A percentile compares a stretch with the other conserved stretches of the same genome.
These are phyloP conservation scores for Pungitius pungitius DNA, from an alignment of 2,113 vertebrate species.

Conservation along the genomic window DNA sequence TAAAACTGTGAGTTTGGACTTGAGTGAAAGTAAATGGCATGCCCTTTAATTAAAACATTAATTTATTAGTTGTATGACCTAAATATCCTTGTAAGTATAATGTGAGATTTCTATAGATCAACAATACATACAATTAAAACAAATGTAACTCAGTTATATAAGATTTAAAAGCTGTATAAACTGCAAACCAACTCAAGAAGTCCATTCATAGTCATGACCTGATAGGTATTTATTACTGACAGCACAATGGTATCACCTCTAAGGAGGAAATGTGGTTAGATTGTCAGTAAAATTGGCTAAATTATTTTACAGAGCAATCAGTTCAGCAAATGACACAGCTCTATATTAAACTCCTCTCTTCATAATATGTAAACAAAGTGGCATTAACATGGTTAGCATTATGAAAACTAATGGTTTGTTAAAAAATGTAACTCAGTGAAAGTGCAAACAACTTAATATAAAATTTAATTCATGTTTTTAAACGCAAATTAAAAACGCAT, in stretches of 20 bases:
- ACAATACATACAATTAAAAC: background rate
- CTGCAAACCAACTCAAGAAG: background rate
- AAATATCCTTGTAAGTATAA: background rate
- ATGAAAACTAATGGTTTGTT: background rate
- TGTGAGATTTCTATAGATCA: background rate
- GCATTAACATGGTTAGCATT: background rate
- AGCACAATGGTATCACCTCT: background rate
- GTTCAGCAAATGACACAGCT: background rate
- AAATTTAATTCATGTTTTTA: background rate
- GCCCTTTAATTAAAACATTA: too few species aligned
- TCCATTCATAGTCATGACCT: background rate
- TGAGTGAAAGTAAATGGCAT: background rate
- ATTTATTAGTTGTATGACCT: background rate
- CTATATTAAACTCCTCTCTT: background rate
- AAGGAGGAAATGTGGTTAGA: background rate
- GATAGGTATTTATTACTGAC: background rate
- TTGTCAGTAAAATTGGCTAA: background rate
- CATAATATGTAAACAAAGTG: background rate
- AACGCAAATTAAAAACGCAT: background rate
- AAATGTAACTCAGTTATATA: background rate
- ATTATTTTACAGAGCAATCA: background rate
- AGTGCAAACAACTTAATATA: background rate
- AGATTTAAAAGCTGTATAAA: background rate
- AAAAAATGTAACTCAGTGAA: background rate
- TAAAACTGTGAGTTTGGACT: background rate